Base-by-base conservation (phyloP, 2,888 invertebrate genomes). In the Yponomeuta sedellus region DNA sequence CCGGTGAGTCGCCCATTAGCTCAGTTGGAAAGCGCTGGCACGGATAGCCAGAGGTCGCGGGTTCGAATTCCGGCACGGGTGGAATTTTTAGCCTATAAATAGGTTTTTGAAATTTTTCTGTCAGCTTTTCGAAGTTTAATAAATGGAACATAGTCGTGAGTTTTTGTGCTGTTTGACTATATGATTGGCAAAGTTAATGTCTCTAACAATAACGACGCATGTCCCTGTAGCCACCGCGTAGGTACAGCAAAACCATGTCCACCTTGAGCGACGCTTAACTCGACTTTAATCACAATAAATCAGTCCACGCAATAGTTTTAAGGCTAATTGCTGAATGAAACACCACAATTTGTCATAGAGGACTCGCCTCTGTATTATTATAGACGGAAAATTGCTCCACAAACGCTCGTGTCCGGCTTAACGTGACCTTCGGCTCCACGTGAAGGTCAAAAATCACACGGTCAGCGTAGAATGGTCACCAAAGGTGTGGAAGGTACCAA, bases 301-400 rank as follows among this genome's bases (percentile, higher is more conserved):
- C 44, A 52, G 44, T 52, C 44, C 44, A 52, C 44, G 16, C 44
- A 52, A 16, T 52, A 52, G 12, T 52, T 16, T 52, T 52, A 52
- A 52, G 44, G 16, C 44, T 52, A 52, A 52, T 52, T 52, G 44
- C 16, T 52, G 44, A 52, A 52, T 52, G 12, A 52, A 52, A 52
- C 44, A 52, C 59, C 25, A 69, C 71, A 69, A 70, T 70, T 71
- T 68, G 72, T 73, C 72, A 71, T 71, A 73, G 72, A 71, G 69
- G 62, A 28, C 12, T 62, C 34, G 34, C 34, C 44, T 16, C 12
- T 52, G 28, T 67, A 67, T 69, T 69, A 70, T 70, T 71, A 68
- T 64, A 67, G 65, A 67, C 65, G 66, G 69, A 68, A 69, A 71
- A 70, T 69, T 71, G 72, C 66, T 65, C 66, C 58, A 52, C 66